Evolutionary conservation across 2,888 invertebrate genomes (phyloP), one percentile per base, ranked within the genome.

Genomic region (Cremastinae sp.): DNA sequence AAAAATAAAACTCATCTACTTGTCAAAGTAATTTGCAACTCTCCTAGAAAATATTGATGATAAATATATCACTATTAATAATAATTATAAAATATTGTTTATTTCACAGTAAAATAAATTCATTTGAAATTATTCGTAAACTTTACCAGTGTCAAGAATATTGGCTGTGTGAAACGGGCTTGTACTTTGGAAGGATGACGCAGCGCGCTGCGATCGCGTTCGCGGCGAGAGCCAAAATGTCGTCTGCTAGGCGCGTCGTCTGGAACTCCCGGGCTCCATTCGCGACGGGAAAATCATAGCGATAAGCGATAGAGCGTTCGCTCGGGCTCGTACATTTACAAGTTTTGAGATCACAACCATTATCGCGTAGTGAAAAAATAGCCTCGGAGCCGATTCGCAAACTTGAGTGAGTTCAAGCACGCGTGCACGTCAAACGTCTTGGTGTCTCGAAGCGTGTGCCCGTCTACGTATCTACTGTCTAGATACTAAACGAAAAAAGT

Each of bases 241-340:
- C 87, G 87, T 87, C 88, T 86, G 87, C 88, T 86, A 84, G 83
- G 83, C 86, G 87, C 86, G 87, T 88, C 87, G 88, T 87, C 83
- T 82, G 84, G 82, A 85, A 87, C n/a, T n/a, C n/a, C 85, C 86
- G 86, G 86, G 84, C 82, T 80, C 83, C 79, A 81, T 83, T 83
- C 80, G 84, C 83, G 84, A 87, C 82, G 84, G 77, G 83, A 83
- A 83, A 85, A 83, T 85, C 56, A 69, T 77, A 82, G 78, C 80
- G 83, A 83, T 82, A 83, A 81, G 79, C 80, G 81, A 84, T 83
- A 82, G 73, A 45, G 59, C 64, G 66, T 2, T 22, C 53, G 28
- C 22, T 9, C 20, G 45, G 12, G 18, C 37, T 39, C 12, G 51
- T 56, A 51, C 22, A 70, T 55, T 28, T 12, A 20, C 41, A 20